Evolutionary conservation across 2,797 vertebrate genomes (phyloP), one percentile per base, ranked within the genome.

Genomic region (Astyanax mexicanus): DNA sequence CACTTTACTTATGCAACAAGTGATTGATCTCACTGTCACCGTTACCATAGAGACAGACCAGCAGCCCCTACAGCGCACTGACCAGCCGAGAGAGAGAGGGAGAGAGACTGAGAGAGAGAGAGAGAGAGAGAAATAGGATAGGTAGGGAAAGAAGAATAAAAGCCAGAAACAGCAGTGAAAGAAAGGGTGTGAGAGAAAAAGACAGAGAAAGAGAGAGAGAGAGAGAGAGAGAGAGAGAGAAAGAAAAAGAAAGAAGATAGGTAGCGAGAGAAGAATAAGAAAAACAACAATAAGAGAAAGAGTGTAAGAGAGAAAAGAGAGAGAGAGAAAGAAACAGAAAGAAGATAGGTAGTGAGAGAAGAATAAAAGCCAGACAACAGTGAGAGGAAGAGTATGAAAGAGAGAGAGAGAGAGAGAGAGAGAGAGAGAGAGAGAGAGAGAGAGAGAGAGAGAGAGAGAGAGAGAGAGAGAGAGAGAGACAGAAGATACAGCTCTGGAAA

Each of bases 21-120:
- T 71, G 54, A 67, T 58, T 80, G 42, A 78, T 67, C 52, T 69
- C 23, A 32, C 64, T 71, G 70, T 72, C 49, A 52, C 13, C 35
- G 70, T 74, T 77, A 74, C 81, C 61, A 71, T 80, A 67, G 71
- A 64, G 29, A 83, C 3, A 21, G 66, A 21, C 29, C 70, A 35
- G 19, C 23, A 17, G n/a, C 17, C 13, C 23, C 47, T 4, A 29
- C n/a, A 47, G 23, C 5, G 3, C 23, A 27, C 35, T 69, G 70
- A 62, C 21, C 54, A 62, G 54, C 7, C 51, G 13, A 51, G 0
- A 37, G 25, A 25, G 3, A 5, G 38, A 15, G 9, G n/a, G n/a
- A n/a, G n/a, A n/a, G n/a, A n/a, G n/a, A n/a, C n/a, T n/a, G n/a
- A n/a, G n/a, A n/a, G n/a, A n/a, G n/a, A n/a, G 13, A 51, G 0